Conservation (phyloP, 2,797 vertebrate species). For the Trachops cirrhosus region DNA sequence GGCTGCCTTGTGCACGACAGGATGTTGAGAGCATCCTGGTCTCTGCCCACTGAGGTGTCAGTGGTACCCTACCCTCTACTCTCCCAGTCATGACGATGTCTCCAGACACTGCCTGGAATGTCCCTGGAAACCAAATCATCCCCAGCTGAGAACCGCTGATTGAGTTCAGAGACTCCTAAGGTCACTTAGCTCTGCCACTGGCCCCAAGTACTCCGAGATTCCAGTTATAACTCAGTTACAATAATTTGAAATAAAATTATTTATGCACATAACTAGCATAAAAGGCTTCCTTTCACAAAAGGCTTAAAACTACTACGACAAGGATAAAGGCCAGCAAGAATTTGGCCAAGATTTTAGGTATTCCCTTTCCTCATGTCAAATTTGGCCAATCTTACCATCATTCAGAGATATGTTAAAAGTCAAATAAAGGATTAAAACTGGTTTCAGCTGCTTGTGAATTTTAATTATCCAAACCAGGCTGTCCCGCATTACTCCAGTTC, state of each 20-base stretch:
- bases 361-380: not conserved
- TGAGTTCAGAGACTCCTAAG: not conserved
- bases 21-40: not conserved
- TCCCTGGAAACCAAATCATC: not conserved
- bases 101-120: not conserved
- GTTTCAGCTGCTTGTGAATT: not conserved
- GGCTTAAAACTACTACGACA: slow-evolving; percentile 24
- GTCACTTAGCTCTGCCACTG: not conserved
- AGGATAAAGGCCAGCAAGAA: not conserved
- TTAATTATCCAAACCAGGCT: not conserved
- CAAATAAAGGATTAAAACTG: not conserved
- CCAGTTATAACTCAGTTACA: not conserved
- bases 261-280: not conserved
- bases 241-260: not conserved
- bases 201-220: not conserved
- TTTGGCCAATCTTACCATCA: not conserved
- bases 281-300: not conserved
- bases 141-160: not conserved
- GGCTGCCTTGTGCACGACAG: not conserved
- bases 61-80: not conserved
- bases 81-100: not conserved
- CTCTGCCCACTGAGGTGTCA: not conserved
- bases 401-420: not conserved
- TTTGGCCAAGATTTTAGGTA: not conserved
- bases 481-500: not conserved